Base-by-base conservation (phyloP, 2,797 vertebrate species). In the Tragopan temminckii region DNA sequence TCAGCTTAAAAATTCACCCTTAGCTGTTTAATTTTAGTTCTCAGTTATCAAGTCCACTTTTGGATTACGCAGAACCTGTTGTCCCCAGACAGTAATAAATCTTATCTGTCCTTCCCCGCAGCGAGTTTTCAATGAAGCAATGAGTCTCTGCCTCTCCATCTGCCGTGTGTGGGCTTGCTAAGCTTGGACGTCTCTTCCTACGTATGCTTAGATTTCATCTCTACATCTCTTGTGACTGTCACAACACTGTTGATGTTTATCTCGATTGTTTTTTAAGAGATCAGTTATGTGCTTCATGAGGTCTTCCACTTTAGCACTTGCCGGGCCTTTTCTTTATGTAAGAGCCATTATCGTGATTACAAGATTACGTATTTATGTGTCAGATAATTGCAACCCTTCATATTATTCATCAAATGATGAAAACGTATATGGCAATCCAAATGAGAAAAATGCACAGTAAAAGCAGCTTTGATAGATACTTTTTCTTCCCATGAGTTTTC, bases 101-200 rank as follows among this genome's bases (percentile, higher is more conserved):
- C 74, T 74, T 46, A 59, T 7, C 63, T 58, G 13, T n/a, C 63
- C 36, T 78, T 68, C 40, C 27, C 25, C 50, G n/a, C 27, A 52
- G 58, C 4, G 9, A 19, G 27, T 82, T 77, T 42, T 45, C 74
- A 43, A 5, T 5, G 72, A 36, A 76, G 66, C 33, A 14, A 38
- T 58, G 89, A 75, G 61, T 35, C 42, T 74, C 72, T 85, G 52
- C 72, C 80, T 42, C 50, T 92, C 72, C 61, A 20, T 33, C 71
- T 88, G 46, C 38, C 2, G 0, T 27, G 24, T 58, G 72, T 43
- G 52, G 17, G 46, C 43, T 53, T 35, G 48, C 17, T 36, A 80
- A 81, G 19, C 50, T 50, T 45, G 20, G 63, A 31, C 14, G 6
- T 75, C n/a, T 46, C 31, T 62, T 57, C 24, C n/a, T 48, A 48